These are phyloP conservation scores for Rhagium mordax DNA, from an alignment of 2,888 invertebrate genomes.

Conservation along the genomic window DNA sequence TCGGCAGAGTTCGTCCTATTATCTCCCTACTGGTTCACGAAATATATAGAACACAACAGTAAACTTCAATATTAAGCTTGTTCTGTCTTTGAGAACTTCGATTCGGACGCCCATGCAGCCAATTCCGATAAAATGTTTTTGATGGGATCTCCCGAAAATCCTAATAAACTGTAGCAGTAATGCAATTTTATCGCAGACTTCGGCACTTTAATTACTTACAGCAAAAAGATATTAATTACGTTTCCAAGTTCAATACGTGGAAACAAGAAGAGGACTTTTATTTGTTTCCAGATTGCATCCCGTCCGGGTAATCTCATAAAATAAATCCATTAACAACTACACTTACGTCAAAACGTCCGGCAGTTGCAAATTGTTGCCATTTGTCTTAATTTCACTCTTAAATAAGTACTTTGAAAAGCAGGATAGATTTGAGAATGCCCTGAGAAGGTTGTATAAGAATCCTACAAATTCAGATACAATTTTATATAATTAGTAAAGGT, in stretches of 20 bases:
- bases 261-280: conserved; percentile 31
- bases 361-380: conserved; percentile 21
- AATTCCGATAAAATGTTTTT: conserved; percentile 58
- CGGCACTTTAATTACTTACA: conserved; percentile 53
- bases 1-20: no score
- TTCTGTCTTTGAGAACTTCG: conserved; percentile 22
- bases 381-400: conserved; percentile 7
- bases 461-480: no score
- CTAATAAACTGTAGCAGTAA: conserved; percentile 57
- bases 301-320: conserved; percentile 41
- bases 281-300: conserved; percentile 33
- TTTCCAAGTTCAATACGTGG: conserved; percentile 54
- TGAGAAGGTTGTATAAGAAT: neutral
- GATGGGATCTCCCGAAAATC: conserved; percentile 57
- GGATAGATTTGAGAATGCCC: neutral
- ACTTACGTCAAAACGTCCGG: neutral
- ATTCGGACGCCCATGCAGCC: conserved; percentile 38
- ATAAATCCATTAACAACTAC: conserved; percentile 45
- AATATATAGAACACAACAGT: neutral
- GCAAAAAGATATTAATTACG: conserved; percentile 60
- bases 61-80: neutral
- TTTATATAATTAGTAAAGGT: no score
- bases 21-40: neutral
- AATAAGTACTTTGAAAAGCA: neutral
- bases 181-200: conserved; percentile 57